Evolutionary conservation across 2,113 vertebrate genomes (phyloP).

Genomic region (Chauna torquata): DNA sequence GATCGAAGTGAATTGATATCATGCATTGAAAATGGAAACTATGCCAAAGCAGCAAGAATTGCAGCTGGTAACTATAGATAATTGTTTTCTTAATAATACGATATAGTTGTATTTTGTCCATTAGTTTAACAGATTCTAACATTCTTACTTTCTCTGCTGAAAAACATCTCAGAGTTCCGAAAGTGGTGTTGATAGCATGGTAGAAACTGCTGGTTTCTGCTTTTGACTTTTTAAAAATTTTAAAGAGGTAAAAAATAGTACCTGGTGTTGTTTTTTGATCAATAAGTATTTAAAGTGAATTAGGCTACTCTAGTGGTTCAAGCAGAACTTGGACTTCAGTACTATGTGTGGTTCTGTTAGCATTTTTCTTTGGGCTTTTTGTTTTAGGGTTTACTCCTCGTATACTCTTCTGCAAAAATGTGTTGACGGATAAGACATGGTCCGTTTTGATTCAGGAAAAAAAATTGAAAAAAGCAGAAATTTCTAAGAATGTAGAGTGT

Average conservation of each 20-base stretch:
- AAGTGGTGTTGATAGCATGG: neutral
- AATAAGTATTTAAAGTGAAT: neutral
- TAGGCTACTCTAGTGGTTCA: neutral
- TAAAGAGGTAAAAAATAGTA: neutral
- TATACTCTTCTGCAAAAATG: neutral
- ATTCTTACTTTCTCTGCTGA: neutral
- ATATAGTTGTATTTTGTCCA: neutral
- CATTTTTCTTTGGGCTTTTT: neutral
- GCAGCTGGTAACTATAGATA: constrained; percentile 85
- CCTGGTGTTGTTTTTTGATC: neutral
- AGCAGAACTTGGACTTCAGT: neutral
- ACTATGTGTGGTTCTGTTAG: neutral
- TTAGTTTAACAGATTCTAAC: neutral
- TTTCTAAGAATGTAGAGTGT: neutral
- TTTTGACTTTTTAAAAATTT: neutral
- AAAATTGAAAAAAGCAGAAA: neutral
- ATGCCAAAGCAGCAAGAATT: constrained; percentile 93
- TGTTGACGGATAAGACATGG: neutral
- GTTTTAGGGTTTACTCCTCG: neutral
- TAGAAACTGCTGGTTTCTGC: neutral
- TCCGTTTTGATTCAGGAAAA: neutral
- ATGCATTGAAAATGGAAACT: constrained; percentile 95
- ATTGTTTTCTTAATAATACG: neutral
- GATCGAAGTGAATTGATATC: constrained; percentile 94
- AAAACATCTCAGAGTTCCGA: neutral